Conservation (phyloP, 2,797 vertebrate genomes). For the Pseudochromis fuscus region DNA sequence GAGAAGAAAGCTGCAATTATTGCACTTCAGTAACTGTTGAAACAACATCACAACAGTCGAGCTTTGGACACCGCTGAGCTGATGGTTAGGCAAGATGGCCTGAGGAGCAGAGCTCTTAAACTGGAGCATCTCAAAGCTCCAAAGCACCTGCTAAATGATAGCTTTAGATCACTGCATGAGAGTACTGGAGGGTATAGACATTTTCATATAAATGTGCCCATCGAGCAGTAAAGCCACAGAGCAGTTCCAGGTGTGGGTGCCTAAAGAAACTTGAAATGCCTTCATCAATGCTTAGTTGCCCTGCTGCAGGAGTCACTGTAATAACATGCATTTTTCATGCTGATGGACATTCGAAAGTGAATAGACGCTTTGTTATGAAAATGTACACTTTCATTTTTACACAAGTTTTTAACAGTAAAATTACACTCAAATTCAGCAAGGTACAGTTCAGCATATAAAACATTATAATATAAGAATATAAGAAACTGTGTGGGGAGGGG, state of each 20-base stretch:
- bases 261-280: conserved; percentile 44
- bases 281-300: conserved; percentile 20
- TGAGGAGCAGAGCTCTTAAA: conserved; percentile 62
- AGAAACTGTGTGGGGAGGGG: no score
- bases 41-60: conserved; percentile 84
- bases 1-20: conserved; percentile 86
- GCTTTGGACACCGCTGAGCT: conserved; percentile 76
- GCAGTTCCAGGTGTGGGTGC: conserved; percentile 56
- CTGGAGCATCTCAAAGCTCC: conserved; percentile 58
- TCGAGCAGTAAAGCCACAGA: conserved; percentile 47
- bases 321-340: conserved; percentile 13
- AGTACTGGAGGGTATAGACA: conserved; percentile 43
- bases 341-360: not conserved
- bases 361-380: not conserved
- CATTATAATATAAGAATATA: no score
- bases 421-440: not conserved
- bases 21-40: conserved; percentile 85
- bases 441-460: not conserved
- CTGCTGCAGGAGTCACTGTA: conserved; percentile 23
- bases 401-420: not conserved
- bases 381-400: not conserved
- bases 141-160: conserved; percentile 70
- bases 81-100: conserved; percentile 71
- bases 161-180: conserved; percentile 58
- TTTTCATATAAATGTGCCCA: conserved; percentile 63